Evolutionary conservation across 1,140 invertebrate genomes (phyloP).

Genomic region (Apis dorsata): DNA sequence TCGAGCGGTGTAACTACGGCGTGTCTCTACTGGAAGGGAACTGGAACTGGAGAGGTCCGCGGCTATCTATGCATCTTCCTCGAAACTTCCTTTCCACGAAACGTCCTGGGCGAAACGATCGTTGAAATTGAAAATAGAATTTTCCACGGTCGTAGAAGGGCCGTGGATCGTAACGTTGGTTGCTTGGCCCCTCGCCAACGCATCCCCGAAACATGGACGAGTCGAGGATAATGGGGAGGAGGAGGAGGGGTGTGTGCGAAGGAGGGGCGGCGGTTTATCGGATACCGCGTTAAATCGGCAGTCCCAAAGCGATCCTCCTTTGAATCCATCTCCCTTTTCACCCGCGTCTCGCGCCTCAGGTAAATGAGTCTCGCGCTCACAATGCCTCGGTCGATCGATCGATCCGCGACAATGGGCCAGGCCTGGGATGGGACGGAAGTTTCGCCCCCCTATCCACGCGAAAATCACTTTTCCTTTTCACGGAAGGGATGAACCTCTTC

Average conservation of each 20-base stretch:
- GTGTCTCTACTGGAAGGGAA: neutral
- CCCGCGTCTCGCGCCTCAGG: constrained; percentile 31
- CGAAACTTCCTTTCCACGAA: too few relatives aligned
- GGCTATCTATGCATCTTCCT: neutral
- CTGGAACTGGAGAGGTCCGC: neutral
- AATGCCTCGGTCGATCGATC: constrained; percentile 42
- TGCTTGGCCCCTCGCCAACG: neutral
- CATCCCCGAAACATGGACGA: neutral
- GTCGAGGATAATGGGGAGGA: neutral
- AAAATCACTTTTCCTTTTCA: constrained; percentile 65
- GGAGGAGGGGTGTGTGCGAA: too few relatives aligned
- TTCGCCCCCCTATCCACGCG: neutral
- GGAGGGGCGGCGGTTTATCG: constrained; percentile 25
- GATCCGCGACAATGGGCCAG: constrained; percentile 50
- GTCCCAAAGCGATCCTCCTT: constrained; percentile 19
- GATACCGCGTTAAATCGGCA: constrained; percentile 42
- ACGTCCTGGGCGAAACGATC: neutral
- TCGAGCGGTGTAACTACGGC: too few relatives aligned
- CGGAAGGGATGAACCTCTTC: constrained; percentile 42
- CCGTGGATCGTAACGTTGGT: neutral
- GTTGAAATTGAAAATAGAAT: neutral
- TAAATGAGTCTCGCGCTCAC: constrained; percentile 46
- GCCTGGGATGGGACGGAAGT: constrained; percentile 24
- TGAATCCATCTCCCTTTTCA: constrained; percentile 8
- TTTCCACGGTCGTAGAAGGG: neutral